Evolutionary conservation across 2,797 vertebrate genomes (phyloP).

Genomic region (Sebastes reedi): DNA sequence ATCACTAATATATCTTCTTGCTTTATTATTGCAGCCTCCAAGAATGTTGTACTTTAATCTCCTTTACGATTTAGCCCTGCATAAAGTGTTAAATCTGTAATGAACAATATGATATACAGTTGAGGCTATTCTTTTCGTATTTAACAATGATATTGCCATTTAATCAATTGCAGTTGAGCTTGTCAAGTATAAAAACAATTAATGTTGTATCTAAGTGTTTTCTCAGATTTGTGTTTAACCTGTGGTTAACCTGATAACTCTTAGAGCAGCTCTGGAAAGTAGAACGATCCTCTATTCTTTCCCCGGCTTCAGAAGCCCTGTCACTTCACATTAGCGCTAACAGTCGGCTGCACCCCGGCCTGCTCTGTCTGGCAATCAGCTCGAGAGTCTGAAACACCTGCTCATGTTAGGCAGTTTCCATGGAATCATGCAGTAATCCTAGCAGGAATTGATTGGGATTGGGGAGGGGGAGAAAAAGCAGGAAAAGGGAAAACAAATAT

Average conservation of each 20-base stretch:
- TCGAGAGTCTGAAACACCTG: constrained; percentile 78
- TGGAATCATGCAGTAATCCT: constrained; percentile 82
- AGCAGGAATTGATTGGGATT: constrained; percentile 81
- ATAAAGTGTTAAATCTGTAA: constrained; percentile 2
- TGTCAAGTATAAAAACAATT: constrained; percentile 53
- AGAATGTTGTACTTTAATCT: constrained; percentile 23
- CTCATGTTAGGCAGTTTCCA: constrained; percentile 79
- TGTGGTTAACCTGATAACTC: constrained; percentile 72
- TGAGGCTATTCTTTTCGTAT: neutral
- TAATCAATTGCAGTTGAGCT: constrained; percentile 30
- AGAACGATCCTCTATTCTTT: constrained; percentile 50
- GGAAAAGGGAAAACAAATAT: constrained; percentile 70
- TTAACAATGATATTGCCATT: neutral
- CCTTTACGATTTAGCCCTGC: constrained; percentile 9
- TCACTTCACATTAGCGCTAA: constrained; percentile 75
- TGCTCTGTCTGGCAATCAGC: constrained; percentile 79
- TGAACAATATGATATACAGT: neutral
- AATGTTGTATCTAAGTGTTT: constrained; percentile 41
- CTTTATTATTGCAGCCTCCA: constrained; percentile 26
- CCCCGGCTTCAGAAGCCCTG: constrained; percentile 65
- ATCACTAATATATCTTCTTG: constrained; percentile 9
- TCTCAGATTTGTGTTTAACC: constrained; percentile 64
- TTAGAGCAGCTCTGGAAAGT: constrained; percentile 54
- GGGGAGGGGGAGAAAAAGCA: neutral
- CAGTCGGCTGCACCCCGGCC: constrained; percentile 74